phyloP scores from a whole-genome alignment of 1,140 invertebrate species.

The Macrobrachium nipponense region DNA sequence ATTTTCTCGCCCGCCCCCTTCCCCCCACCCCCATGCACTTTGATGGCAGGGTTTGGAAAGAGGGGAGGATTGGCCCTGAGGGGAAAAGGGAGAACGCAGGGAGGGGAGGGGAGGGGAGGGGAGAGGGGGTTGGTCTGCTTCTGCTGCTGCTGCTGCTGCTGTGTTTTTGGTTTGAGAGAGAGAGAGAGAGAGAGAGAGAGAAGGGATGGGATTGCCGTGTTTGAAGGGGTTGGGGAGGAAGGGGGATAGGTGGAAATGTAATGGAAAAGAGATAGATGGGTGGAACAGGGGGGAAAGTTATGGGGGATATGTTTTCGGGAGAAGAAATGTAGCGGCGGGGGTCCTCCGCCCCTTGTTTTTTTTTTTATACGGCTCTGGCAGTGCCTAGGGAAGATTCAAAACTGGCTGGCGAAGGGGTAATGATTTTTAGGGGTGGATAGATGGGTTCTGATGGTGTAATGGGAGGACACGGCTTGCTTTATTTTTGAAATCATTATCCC shows the following conservation, averaged over 20 bases:
- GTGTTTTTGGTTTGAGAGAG: not conserved
- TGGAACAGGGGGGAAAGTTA: no score
- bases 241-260: not conserved
- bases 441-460: no score
- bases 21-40: not conserved
- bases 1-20: conserved; percentile 32
- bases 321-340: no score
- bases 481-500: no score
- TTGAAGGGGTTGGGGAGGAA: not conserved
- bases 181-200: not conserved
- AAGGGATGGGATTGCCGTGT: not conserved
- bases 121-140: not conserved
- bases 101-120: not conserved
- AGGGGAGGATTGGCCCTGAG: not conserved
- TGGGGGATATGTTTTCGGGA: no score
- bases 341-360: no score
- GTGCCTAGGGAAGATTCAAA: no score
- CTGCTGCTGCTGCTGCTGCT: no score
- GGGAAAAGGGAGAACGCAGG: not conserved
- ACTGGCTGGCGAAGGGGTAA: no score
- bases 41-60: conserved; percentile 34
- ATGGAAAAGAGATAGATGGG: not conserved
- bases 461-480: no score
- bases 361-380: no score
- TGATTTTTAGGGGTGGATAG: no score